Evolutionary conservation across 2,113 vertebrate species (phyloP), one percentile per base, ranked within the genome.

Genomic region (Symphodus melops): DNA sequence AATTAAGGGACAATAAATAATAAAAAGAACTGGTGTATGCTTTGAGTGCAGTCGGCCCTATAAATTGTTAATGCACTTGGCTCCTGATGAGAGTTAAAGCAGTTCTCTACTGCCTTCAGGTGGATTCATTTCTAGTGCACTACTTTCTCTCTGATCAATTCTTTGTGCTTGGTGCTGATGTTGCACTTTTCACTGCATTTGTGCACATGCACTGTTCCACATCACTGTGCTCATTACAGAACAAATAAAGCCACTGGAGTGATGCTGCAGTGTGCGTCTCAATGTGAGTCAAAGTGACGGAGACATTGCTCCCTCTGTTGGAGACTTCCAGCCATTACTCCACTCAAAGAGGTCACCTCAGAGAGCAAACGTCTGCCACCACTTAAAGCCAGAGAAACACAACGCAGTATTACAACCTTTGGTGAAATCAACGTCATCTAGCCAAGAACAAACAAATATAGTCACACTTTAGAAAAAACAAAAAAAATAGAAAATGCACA

Each of bases 241-340:
- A 46, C 52, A 77, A 67, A 52, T 60, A 12, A 17, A 74, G 13
- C 19, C 51, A 1, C 41, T 33, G 0, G 10, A 65, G 54, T 54
- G 25, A 49, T 54, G 76, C 77, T 76, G 63, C 79, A 82, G 82
- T 54, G 82, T 54, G 23, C 59, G 21, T 44, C 14, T 28, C 44
- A 36, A 9, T n/a, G n/a, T n/a, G n/a, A 62, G 36, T 71, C 33
- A 39, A 25, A 28, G 16, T 13, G 28, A 51, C 74, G 63, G 66
- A 77, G 71, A 70, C 67, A 78, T 8, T 12, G 75, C 79, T 58
- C 90, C 92, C 81, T 84, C 92, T 92, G 52, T 13, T 82, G 92
- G 33, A 41, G 16, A 68, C 13, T 2, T 0, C 44, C 17, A 8
- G 68, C 20, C 58, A 79, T 72, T 78, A 76, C 74, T 12, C 5